Percentiles rank a stretch among this genome's conserved stretches.
Evolutionary conservation across 2,888 invertebrate species (phyloP).

Genomic region (Morpho helenor): DNA sequence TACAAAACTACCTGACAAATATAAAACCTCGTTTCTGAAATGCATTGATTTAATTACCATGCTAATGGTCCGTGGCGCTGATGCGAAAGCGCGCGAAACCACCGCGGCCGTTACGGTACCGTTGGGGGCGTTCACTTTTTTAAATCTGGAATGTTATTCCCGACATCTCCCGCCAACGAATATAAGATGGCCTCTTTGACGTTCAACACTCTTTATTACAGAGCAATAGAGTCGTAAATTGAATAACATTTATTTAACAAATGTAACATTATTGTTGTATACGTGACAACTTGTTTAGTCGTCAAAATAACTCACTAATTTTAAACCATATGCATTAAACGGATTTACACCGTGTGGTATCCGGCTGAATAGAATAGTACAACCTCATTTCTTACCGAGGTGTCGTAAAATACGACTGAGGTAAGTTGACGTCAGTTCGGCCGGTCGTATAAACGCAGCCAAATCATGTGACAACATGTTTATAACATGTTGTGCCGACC

Average conservation of each 20-base stretch:
- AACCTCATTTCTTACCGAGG: no score
- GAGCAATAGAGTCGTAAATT: neutral
- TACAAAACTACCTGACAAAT: no score
- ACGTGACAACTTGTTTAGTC: constrained; percentile 11
- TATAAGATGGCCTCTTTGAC: no score
- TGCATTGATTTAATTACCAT: neutral
- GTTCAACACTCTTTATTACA: neutral
- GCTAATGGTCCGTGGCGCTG: constrained; percentile 16
- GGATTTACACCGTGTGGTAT: no score
- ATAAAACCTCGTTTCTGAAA: neutral
- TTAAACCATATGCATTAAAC: neutral
- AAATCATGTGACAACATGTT: no score
- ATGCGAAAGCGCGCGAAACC: constrained; percentile 53
- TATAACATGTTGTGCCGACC: no score
- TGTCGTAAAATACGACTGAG: no score
- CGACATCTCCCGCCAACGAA: constrained; percentile 35
- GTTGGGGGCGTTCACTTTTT: constrained; percentile 52
- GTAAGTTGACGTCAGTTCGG: no score
- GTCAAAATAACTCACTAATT: constrained; percentile 5
- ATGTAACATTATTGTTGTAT: neutral
- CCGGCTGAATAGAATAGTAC: no score
- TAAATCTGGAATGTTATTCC: constrained; percentile 52
- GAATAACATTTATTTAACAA: neutral
- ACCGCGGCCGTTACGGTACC: constrained; percentile 49
- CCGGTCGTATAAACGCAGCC: no score